Base-by-base conservation (phyloP, 2,888 invertebrate genomes). In the Monopis laevigella region DNA sequence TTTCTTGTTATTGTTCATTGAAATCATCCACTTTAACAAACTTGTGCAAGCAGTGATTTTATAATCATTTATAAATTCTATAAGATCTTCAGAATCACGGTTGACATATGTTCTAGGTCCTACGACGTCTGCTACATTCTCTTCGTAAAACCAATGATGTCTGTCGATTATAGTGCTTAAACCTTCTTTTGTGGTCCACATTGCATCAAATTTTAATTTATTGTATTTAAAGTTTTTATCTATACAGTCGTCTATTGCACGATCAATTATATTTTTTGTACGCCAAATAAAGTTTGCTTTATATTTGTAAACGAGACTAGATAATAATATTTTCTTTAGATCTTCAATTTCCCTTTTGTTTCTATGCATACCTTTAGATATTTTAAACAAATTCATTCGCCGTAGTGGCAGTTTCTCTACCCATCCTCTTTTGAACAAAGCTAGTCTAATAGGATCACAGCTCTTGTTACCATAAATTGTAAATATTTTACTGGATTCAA, bases 31-130 rank as follows among this genome's bases (percentile, higher is more conserved):
- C 56, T 88, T 88, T 27, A 95, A 63, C 41, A 94, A 69, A 47
- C 88, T 88, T 39, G 89, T 85, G 48, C 92, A 91, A 2, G 92
- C 89, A 2, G 92, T 93, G 40, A 88, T 73, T 56, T 88, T 86
- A 59, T 87, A 96, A 61, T 95, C 93, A 49, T 84, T 83, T 42
- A 84, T 60, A 56, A 89, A 89, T 16, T 78, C 82, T 41, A 82
- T 78, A 30, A 81, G 62, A 50, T 87, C 87, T 14, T 82, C 82
- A 10, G 59, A 59, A 49, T 86, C 82, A 34, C 68, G 75, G 39
- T 87, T 78, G 50, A 84, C 83, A 57, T 89, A 91, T 40, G 89
- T 87, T 3, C 93, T 84, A 0, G 93, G 93, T 56, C 85, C 87
- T 42, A 84, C 83, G 27, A 89, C 85, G 51, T 84, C 84, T 1